phyloP scores from a whole-genome alignment of 1,140 invertebrate species.

The Cotesia glomerata region DNA sequence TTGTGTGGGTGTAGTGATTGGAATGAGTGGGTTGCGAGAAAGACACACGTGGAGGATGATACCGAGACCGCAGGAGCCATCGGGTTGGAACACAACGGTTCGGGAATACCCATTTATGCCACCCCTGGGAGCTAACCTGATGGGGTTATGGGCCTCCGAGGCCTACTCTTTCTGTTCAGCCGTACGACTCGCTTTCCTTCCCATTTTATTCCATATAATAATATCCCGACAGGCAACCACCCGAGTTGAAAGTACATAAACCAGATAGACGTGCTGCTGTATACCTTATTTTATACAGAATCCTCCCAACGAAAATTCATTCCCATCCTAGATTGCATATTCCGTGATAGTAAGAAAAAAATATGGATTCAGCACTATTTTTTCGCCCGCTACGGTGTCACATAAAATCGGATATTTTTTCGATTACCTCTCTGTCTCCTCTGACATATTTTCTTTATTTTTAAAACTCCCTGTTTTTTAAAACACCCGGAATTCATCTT shows the following conservation, averaged over 20 bases:
- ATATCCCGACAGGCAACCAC: constrained; percentile 41
- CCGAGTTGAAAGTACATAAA: neutral
- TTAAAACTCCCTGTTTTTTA: neutral
- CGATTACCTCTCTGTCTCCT: constrained; percentile 19
- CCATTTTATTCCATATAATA: constrained; percentile 61
- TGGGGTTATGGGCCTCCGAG: constrained; percentile 64
- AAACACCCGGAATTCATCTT: constrained; percentile 14
- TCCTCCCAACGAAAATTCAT: too few species aligned
- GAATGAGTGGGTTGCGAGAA: constrained; percentile 11
- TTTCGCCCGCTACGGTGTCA: constrained; percentile 42
- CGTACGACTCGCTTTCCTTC: constrained; percentile 57
- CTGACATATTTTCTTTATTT: constrained; percentile 14
- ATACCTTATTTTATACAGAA: too few species aligned
- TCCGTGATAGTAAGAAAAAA: neutral
- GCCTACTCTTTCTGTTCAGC: constrained; percentile 60
- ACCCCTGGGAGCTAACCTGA: constrained; percentile 59
- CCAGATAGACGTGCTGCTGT: too few species aligned
- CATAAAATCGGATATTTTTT: constrained; percentile 54
- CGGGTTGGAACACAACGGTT: constrained; percentile 28
- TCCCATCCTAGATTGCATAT: neutral
- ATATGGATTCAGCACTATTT: constrained; percentile 11
- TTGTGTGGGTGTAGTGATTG: neutral
- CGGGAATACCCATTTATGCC: constrained; percentile 47
- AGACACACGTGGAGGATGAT: constrained; percentile 15
- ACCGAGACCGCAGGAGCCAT: constrained; percentile 22